A percentile compares a stretch with the other conserved stretches of the same genome.
phyloP scores from a whole-genome alignment of 2,113 vertebrate genomes.

The Apodemus sylvaticus region DNA sequence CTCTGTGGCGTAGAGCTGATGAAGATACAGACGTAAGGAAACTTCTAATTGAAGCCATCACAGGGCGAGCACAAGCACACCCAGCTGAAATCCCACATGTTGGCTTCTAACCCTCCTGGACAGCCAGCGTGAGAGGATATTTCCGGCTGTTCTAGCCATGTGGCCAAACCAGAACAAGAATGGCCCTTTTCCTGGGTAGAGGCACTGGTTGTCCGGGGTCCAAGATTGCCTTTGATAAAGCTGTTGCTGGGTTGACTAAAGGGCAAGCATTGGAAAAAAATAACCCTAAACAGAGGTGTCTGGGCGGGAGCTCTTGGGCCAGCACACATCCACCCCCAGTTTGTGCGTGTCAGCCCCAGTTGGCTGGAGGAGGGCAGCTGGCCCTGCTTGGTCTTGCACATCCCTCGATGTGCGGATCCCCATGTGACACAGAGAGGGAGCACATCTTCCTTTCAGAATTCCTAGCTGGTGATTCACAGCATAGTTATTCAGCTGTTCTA shows the following conservation, averaged over 20 bases:
- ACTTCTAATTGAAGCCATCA: constrained; percentile 76
- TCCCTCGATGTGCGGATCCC: not conserved
- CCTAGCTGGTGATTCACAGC: constrained; percentile 36
- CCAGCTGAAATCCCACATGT: constrained; percentile 57
- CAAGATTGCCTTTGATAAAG: not conserved
- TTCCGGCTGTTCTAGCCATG: constrained; percentile 63
- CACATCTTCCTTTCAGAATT: constrained; percentile 48
- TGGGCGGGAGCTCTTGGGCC: not conserved
- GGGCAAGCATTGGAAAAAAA: not conserved
- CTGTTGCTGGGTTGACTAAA: not conserved
- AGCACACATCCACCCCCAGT: not conserved
- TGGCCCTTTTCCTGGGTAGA: constrained; percentile 31
- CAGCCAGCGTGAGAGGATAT: constrained; percentile 8
- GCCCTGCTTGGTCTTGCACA: not conserved
- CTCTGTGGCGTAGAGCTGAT: constrained; percentile 75
- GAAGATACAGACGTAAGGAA: constrained; percentile 78
- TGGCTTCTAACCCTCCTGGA: constrained; percentile 54
- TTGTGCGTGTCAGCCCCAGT: not conserved
- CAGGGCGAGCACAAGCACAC: constrained; percentile 56
- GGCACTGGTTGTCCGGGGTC: not conserved
- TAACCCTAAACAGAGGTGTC: not conserved
- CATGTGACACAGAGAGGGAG: not conserved
- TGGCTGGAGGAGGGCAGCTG: not conserved
- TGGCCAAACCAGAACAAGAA: constrained; percentile 54
- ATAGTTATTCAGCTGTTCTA: constrained; percentile 8